Conservation (phyloP, 2,113 vertebrate species). For the Corydoras sp. region DNA sequence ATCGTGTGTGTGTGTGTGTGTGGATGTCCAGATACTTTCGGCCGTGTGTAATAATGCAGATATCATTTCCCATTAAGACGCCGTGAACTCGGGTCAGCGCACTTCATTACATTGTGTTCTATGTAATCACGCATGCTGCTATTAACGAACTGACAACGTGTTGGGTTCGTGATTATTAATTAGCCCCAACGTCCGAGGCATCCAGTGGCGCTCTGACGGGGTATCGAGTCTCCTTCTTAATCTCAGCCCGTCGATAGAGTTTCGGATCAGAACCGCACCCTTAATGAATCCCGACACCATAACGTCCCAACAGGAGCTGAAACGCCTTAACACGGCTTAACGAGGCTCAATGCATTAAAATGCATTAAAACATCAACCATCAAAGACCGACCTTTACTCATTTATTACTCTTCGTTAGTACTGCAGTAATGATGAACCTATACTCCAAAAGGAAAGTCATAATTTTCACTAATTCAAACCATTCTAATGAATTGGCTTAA, state of each 20-base stretch:
- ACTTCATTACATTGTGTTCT: neutral
- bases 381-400: too few relatives aligned
- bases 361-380: too few relatives aligned
- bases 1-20: neutral
- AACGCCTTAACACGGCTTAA: conserved; percentile 1
- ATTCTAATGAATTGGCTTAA: too few relatives aligned
- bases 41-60: neutral
- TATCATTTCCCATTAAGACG: neutral
- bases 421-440: too few relatives aligned
- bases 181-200: neutral
- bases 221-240: conserved; percentile 22
- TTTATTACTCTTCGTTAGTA: too few relatives aligned
- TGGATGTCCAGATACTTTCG: neutral
- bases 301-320: conserved; percentile 15
- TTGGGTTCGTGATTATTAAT: neutral
- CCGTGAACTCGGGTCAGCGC: neutral
- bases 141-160: neutral
- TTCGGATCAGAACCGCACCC: neutral
- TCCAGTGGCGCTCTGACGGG: conserved; percentile 19
- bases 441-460: too few relatives aligned
- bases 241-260: conserved; percentile 13
- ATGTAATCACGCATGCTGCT: neutral
- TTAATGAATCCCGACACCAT: conserved; percentile 9
- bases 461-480: too few relatives aligned
- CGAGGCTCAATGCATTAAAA: too few relatives aligned